Evolutionary conservation across 1,140 invertebrate genomes (phyloP).

Genomic region (Pteromalus puparum): DNA sequence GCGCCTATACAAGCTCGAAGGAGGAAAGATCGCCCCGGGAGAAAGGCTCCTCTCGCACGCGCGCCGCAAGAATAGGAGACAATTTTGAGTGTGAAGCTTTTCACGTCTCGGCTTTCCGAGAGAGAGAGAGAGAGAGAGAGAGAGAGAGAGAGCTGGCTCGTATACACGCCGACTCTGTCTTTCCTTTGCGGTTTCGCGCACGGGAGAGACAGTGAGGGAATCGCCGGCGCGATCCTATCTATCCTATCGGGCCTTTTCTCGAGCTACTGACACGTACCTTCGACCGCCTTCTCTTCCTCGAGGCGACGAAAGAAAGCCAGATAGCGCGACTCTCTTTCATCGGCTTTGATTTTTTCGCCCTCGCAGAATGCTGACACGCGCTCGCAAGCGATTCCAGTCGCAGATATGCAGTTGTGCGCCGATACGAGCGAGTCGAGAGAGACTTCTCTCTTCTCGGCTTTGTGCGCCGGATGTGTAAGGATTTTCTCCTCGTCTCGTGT

Average conservation of each 20-base stretch:
- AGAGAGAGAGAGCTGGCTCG: too few relatives aligned
- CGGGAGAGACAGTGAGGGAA: constrained; percentile 48
- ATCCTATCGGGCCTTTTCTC: constrained; percentile 58
- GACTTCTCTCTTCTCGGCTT: not conserved
- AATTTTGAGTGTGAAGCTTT: constrained; percentile 48
- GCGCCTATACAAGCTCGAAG: constrained; percentile 17
- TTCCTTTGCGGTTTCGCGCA: not conserved
- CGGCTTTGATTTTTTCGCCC: constrained; percentile 33
- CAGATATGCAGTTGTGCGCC: constrained; percentile 35
- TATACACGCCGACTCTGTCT: not conserved
- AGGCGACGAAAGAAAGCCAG: constrained; percentile 52
- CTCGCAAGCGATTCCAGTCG: constrained; percentile 6
- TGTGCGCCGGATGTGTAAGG: not conserved
- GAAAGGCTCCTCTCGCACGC: not conserved
- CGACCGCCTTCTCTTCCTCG: constrained; percentile 53
- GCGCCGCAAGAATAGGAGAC: constrained; percentile 51
- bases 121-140: too few relatives aligned
- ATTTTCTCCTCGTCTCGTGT: too few relatives aligned
- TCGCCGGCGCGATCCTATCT: constrained; percentile 51
- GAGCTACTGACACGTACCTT: constrained; percentile 56
- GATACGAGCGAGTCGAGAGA: constrained; percentile 28
- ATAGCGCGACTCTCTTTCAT: constrained; percentile 25
- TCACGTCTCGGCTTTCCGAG: constrained; percentile 31
- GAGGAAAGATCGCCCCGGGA: constrained; percentile 23
- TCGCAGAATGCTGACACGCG: constrained; percentile 7